Percentiles rank a stretch among this genome's conserved stretches.
Conservation (phyloP, 2,888 invertebrate genomes). For the Mimumesa dahlbomi region DNA sequence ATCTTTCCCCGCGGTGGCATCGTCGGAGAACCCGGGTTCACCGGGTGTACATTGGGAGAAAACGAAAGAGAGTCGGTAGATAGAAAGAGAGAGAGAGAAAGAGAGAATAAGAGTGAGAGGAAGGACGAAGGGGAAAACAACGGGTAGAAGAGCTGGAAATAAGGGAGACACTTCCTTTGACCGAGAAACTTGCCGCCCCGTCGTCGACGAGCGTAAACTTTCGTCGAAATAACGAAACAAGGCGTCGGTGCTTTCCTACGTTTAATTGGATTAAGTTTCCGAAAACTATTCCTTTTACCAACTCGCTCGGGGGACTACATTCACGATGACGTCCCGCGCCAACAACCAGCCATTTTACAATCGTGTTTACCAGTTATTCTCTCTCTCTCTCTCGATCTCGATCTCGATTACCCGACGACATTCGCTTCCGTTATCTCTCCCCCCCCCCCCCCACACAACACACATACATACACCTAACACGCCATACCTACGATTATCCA, state of each 20-base stretch:
- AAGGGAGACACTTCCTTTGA: conserved; percentile 37
- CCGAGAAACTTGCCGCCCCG: not conserved
- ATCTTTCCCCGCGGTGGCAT: too few relatives aligned
- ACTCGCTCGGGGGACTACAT: not conserved
- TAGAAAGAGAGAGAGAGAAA: conserved; percentile 3
- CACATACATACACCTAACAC: too few relatives aligned
- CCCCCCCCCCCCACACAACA: too few relatives aligned
- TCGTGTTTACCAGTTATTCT: too few relatives aligned
- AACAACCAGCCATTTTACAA: too few relatives aligned
- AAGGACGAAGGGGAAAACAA: conserved; percentile 1
- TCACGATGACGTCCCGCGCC: too few relatives aligned
- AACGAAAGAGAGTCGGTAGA: not conserved
- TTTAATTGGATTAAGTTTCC: conserved; percentile 9
- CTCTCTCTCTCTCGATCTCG: too few relatives aligned
- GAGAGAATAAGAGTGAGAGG: not conserved
- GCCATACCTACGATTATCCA: too few relatives aligned
- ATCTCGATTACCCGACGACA: not conserved
- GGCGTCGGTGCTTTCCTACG: not conserved
- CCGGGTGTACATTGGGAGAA: not conserved
- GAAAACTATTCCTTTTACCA: not conserved
- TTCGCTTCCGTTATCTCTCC: not conserved
- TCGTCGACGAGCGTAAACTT: conserved; percentile 18
- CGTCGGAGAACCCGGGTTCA: too few relatives aligned
- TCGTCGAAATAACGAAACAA: conserved; percentile 5
- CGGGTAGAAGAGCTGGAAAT: conserved; percentile 2